Conservation (phyloP, 1,140 invertebrate species). For the Drusus annulatus region DNA sequence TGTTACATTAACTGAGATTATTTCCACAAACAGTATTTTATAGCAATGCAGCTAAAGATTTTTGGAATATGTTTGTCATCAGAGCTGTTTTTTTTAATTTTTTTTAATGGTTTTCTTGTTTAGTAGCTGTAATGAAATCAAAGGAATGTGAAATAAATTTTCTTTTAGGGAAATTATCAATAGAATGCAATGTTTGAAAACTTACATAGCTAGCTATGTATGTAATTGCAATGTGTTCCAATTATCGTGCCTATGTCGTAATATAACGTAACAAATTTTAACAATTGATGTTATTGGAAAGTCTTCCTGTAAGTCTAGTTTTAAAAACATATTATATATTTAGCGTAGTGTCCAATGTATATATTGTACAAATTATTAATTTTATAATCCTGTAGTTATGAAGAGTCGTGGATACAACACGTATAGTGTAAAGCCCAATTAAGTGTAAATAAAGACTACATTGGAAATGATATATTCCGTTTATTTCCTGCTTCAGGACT, state of each 20-base stretch:
- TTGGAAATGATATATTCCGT: conserved; percentile 4
- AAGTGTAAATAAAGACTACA: conserved; percentile 57
- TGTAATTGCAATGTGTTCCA: conserved; percentile 29
- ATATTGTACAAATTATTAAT: conserved; percentile 55
- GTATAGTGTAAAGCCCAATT: conserved; percentile 35
- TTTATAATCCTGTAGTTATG: conserved; percentile 46
- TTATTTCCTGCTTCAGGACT: no score
- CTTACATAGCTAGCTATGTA: no score
- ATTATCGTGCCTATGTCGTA: conserved; percentile 26
- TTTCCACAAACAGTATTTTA: no score
- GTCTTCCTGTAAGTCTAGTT: conserved; percentile 51
- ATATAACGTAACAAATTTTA: conserved; percentile 33
- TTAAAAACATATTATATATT: conserved; percentile 44
- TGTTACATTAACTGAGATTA: no score
- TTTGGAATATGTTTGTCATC: no score
- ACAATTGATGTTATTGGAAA: conserved; percentile 42
- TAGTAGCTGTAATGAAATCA: no score
- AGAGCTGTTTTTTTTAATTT: no score
- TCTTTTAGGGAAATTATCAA: no score
- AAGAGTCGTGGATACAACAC: conserved; percentile 42
- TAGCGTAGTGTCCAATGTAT: conserved; percentile 44
- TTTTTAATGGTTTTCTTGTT: no score
- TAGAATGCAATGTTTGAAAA: no score
- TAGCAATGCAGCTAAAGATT: no score
- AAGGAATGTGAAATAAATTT: no score